A percentile compares a stretch with the other conserved stretches of the same genome.
phyloP scores from a whole-genome alignment of 2,797 vertebrate genomes.

The Hypotaenidia philippensis region DNA sequence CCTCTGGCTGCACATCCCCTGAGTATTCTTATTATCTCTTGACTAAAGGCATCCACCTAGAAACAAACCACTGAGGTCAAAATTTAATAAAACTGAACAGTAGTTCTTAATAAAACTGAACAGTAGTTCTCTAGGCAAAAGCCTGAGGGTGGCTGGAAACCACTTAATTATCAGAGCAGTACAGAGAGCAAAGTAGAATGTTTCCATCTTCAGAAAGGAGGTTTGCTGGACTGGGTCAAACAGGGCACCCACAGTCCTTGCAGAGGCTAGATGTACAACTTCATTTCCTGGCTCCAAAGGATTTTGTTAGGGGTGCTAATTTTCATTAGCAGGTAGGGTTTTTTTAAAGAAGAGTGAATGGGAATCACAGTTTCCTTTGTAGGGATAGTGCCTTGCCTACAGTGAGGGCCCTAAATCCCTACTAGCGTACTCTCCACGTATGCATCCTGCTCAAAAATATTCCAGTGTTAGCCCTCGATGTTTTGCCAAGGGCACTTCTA shows the following conservation, averaged over 20 bases:
- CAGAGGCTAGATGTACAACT: background rate
- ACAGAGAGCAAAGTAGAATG: background rate
- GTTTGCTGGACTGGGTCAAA: background rate
- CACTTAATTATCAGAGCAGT: background rate
- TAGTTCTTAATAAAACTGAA: background rate
- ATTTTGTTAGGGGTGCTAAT: background rate
- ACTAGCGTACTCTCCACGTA: background rate
- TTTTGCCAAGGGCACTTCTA: background rate
- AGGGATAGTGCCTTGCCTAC: background rate
- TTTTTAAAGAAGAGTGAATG: background rate
- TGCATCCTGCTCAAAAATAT: accelerated
- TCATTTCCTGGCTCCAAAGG: background rate
- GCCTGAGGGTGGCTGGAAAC: background rate
- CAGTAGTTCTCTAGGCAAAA: background rate
- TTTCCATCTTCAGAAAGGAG: background rate
- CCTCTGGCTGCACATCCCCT: background rate
- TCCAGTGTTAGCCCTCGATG: background rate
- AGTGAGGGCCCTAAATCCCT: background rate
- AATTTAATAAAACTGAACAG: background rate
- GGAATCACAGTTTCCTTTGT: background rate
- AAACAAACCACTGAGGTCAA: background rate
- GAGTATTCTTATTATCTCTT: background rate
- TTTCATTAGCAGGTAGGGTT: background rate
- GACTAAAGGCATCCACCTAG: background rate
- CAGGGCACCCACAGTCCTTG: background rate